Evolutionary conservation across 2,888 invertebrate genomes (phyloP), one percentile per base, ranked within the genome.

Genomic region (Troilus luridus): DNA sequence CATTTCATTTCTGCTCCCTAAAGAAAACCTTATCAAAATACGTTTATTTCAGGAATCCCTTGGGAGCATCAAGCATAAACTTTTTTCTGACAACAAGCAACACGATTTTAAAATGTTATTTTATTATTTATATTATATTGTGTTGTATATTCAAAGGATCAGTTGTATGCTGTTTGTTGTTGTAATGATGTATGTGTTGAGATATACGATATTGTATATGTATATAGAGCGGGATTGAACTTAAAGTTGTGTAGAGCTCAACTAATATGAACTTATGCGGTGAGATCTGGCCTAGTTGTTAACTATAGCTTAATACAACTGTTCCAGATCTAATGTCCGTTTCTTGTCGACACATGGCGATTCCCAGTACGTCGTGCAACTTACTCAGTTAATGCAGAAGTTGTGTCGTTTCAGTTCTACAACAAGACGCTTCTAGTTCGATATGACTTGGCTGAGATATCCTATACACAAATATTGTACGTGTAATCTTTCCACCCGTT

Each of bases 291-390:
- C 72, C 72, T 77, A 41, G 41, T 77, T 77, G 72, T 77, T 19
- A 77, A 77, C 72, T 77, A 41, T 77, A 17, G 72, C 72, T 19
- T 77, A 77, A 41, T 41, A 77, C 41, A 41, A 77, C 72, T 41
- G 72, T 77, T 77, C 41, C 41, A 77, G 72, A 77, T 41, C 72
- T 77, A 77, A 77, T 77, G 72, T 77, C 72, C 72, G 72, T 77
- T 77, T 41, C 72, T 77, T 41, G 72, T 77, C 72, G 27, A 27
- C 72, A 77, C 41, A 41, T 77, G 72, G 27, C 72, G 9, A 77
- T 77, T 77, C 72, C 72, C 72, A 41, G 72, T 77, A 41, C 72
- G 17, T 77, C 72, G 72, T 7, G 12, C 41, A 77, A 77, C 72
- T 77, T 77, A 17, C 6, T 19, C 72, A 41, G 72, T 77, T 77